Evolutionary conservation across 2,113 vertebrate genomes (phyloP).

Genomic region (Corythaixoides concolor): DNA sequence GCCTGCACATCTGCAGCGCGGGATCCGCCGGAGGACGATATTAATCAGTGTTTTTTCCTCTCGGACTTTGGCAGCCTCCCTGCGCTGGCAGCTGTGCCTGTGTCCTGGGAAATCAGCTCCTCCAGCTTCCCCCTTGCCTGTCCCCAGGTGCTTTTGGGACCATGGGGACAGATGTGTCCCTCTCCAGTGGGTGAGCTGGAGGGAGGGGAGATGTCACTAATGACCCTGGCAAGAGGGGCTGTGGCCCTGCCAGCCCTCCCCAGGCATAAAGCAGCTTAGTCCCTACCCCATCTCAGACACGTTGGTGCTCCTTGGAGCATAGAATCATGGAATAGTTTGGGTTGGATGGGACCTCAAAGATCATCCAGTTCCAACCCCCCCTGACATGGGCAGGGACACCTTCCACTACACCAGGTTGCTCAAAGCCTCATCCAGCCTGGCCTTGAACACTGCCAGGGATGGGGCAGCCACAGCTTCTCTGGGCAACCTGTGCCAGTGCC

Average conservation of each 20-base stretch:
- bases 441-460: too few relatives aligned
- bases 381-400: too few relatives aligned
- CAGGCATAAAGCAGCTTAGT: rapidly evolving
- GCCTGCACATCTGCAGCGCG: conserved; percentile 33
- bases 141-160: not conserved
- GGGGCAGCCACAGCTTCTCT: too few relatives aligned
- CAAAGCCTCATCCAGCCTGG: too few relatives aligned
- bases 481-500: too few relatives aligned
- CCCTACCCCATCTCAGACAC: not conserved
- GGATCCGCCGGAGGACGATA: not conserved
- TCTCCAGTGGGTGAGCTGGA: rapidly evolving
- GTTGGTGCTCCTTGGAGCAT: not conserved
- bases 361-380: too few relatives aligned
- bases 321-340: too few relatives aligned
- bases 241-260: not conserved
- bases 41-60: conserved; percentile 43
- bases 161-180: not conserved
- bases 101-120: not conserved
- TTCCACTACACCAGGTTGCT: too few relatives aligned
- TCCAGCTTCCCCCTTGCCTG: rapidly evolving
- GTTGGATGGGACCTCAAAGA: too few relatives aligned
- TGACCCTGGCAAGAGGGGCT: not conserved
- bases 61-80: not conserved
- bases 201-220: not conserved
- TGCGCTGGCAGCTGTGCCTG: not conserved